Evolutionary conservation across 2,113 vertebrate species (phyloP).

Genomic region (Tyrannus savana): DNA sequence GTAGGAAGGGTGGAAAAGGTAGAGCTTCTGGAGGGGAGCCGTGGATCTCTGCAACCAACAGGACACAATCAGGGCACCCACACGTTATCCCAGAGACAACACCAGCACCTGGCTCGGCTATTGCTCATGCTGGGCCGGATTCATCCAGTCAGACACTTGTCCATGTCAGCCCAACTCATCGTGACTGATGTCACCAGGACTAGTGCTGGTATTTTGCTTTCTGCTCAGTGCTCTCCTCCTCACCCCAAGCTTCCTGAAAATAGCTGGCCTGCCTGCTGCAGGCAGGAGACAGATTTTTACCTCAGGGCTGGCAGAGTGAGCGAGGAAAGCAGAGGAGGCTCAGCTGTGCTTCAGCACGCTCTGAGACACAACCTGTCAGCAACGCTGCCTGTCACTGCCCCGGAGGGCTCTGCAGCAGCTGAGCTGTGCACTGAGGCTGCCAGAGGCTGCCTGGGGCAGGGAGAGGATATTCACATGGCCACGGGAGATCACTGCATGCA

Average conservation of each 20-base stretch:
- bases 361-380: neutral
- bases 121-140: neutral
- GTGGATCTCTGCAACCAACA: conserved; percentile 29
- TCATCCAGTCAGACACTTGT: neutral
- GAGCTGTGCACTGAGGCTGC: neutral
- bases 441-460: neutral
- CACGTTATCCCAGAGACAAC: accelerated
- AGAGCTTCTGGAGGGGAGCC: conserved; percentile 69
- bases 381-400: neutral
- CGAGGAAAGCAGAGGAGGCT: neutral
- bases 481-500: neutral
- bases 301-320: neutral
- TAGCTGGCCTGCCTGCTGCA: neutral
- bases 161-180: accelerated
- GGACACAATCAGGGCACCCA: neutral
- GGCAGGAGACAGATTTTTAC: neutral
- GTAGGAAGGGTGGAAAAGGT: conserved; percentile 87
- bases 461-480: neutral
- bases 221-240: neutral
- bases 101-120: neutral
- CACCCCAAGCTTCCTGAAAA: neutral
- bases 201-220: neutral
- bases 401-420: neutral
- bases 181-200: neutral
- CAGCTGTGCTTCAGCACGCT: neutral